A percentile compares a stretch with the other conserved stretches of the same genome.
These are phyloP conservation scores for Protomyctophum bolini DNA, from an alignment of 2,113 vertebrate genomes.

Conservation along the genomic window DNA sequence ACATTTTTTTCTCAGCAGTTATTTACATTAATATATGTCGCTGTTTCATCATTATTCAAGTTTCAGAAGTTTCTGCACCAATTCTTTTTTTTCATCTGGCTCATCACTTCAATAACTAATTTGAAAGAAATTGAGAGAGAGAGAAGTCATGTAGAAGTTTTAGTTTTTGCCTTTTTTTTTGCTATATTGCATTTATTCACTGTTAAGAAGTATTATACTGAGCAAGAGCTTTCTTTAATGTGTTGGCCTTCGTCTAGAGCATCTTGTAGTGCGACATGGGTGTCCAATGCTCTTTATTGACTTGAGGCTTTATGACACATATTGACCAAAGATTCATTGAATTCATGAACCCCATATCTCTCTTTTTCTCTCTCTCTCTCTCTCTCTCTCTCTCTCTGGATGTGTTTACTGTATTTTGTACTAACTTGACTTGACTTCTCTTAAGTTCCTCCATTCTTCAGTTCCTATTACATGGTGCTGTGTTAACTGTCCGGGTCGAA, in stretches of 20 bases:
- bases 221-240: slow-evolving; percentile 45
- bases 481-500: slow-evolving; percentile 67
- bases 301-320: slow-evolving; percentile 64
- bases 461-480: slow-evolving; percentile 61
- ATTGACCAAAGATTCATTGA: slow-evolving; percentile 69
- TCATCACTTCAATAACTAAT: slow-evolving; percentile 62
- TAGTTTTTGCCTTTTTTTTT: slow-evolving; percentile 20
- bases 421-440: slow-evolving; percentile 64
- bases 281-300: slow-evolving; percentile 63
- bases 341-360: slow-evolving; percentile 59
- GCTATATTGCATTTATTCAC: slow-evolving; percentile 63
- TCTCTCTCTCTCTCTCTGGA: slow-evolving; percentile 60
- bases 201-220: slow-evolving; percentile 59
- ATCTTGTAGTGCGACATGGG: slow-evolving; percentile 38
- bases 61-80: slow-evolving; percentile 49
- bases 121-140: slow-evolving; percentile 52
- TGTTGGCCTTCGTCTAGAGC: slow-evolving; percentile 31
- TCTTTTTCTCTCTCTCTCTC: slow-evolving; percentile 54
- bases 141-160: slow-evolving; percentile 6
- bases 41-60: slow-evolving; percentile 52
- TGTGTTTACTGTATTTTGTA: slow-evolving; percentile 75
- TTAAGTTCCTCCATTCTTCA: slow-evolving; percentile 34
- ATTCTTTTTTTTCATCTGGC: slow-evolving; percentile 36
- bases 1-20: slow-evolving; percentile 41
- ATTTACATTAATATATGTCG: slow-evolving; percentile 61